Evolutionary conservation across 2,113 vertebrate genomes (phyloP), one percentile per base, ranked within the genome.

Genomic region (Hyaena hyaena): DNA sequence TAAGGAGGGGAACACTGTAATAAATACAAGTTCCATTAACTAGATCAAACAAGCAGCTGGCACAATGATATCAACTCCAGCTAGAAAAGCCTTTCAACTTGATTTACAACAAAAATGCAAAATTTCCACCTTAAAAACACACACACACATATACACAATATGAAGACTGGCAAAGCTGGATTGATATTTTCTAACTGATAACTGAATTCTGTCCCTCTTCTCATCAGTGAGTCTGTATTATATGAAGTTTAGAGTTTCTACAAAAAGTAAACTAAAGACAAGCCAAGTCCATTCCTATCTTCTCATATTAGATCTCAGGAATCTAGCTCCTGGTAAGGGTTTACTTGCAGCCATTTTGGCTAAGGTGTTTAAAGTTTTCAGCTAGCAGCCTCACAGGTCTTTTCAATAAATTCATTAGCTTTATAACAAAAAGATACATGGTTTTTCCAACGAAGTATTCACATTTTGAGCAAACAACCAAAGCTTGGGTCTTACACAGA

Each of bases 31-130:
- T 71, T 82, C 90, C 91, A 90, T 69, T 83, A 83, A 86, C 76
- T 71, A 88, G 71, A 76, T 97, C 76, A 48, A 97, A 97, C 16
- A 88, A 97, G 79, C 5, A 9, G 28, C 50, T 93, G 89, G 84
- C 65, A 65, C 43, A 96, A 83, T 43, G 83, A 93, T 35, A 81
- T 71, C 45, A 88, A 93, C 66, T 85, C 61, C 65, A 65, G 63
- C 79, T 45, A 58, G 65, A 84, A 97, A 77, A 66, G 68, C 66
- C 35, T 35, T 83, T 88, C 58, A 73, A 63, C 16, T 50, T 96
- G 58, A 45, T 16, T 23, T 35, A 50, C 45, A 79, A 43, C n/a
- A 86, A 58, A 4, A 82, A 93, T 89, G 88, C 23, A 85, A 80
- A 31, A 16, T 55, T 81, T 66, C 28, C 10, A 48, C 11, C 33